Conservation (phyloP, 2,888 invertebrate genomes). For the Melangyna quadrimaculata region DNA sequence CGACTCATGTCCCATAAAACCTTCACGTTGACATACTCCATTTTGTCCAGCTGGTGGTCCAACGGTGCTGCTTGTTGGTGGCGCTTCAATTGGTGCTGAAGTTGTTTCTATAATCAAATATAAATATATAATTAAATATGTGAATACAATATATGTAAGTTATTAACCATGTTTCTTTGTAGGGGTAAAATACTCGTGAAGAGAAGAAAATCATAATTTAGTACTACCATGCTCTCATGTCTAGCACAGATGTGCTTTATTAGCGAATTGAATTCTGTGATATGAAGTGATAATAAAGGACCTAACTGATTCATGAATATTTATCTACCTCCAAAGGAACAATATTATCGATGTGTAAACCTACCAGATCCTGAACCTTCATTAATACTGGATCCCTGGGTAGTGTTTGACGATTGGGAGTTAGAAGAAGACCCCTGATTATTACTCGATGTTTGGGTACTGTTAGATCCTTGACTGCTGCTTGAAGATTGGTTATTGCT, state of each 20-base stretch:
- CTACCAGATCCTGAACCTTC: constrained; percentile 31
- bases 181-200: too few species aligned
- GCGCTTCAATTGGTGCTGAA: constrained; percentile 39
- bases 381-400: constrained; percentile 37
- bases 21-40: constrained; percentile 76
- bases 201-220: too few species aligned
- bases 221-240: too few species aligned
- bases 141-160: neutral
- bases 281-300: too few species aligned
- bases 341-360: neutral
- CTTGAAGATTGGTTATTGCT: constrained; percentile 53
- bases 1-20: constrained; percentile 78
- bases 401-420: constrained; percentile 44
- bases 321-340: too few species aligned
- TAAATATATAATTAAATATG: neutral
- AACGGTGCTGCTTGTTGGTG: constrained; percentile 61
- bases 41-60: constrained; percentile 57
- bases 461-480: constrained; percentile 56
- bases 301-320: too few species aligned
- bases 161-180: too few species aligned
- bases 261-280: too few species aligned
- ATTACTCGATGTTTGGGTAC: constrained; percentile 51
- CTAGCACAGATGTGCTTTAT: too few species aligned
- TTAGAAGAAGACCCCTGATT: constrained; percentile 54
- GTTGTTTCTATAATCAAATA: constrained; percentile 38